Base-by-base conservation (phyloP, 1,140 invertebrate species). In the Zaprionus taronus region DNA sequence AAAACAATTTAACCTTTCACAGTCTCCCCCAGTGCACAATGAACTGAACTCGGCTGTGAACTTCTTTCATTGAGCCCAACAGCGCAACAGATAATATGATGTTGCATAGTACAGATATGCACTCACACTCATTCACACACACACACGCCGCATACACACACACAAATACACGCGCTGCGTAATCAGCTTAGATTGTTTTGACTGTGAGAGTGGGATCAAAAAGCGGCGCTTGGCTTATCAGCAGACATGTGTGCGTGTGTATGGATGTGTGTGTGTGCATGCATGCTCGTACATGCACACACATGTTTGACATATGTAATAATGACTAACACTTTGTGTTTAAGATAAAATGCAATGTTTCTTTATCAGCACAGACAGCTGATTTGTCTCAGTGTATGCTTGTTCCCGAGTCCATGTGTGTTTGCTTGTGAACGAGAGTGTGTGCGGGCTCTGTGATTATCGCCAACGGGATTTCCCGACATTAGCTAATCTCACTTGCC, bases 1-100 rank as follows among this genome's bases (percentile, higher is more conserved):
- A 85, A 85, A 76, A 90, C 81, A 89, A 89, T 89, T 89, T 89
- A 89, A 89, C 85, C 85, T 82, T 89, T 85, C 74, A 55, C 63
- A 75, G 72, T 70, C 24, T 47, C 41, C 41, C 41, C 31, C 47
- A 77, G 84, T 74, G 76, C 81, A 90, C 85, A 90, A 90, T 90
- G 73, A 84, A 74, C 85, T 89, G 79, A 90, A 79, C 85, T 89
- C 72, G 63, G 60, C 78, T 84, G 86, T 89, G 85, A 89, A 89
- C 85, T 89, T 90, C 83, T 90, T 89, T 84, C 71, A 89, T 82
- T 89, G 67, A 86, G 72, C 41, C 41, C 41, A 47, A 17, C 41
- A 71, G 66, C 72, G 56, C 69, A 73, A 51, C 68, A 85, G 81
- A 84, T 80, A 71, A 72, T 72, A 77, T 66, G 68, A 77, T 61